phyloP scores from a whole-genome alignment of 2,888 invertebrate genomes.

The Pseudococcus viburni region DNA sequence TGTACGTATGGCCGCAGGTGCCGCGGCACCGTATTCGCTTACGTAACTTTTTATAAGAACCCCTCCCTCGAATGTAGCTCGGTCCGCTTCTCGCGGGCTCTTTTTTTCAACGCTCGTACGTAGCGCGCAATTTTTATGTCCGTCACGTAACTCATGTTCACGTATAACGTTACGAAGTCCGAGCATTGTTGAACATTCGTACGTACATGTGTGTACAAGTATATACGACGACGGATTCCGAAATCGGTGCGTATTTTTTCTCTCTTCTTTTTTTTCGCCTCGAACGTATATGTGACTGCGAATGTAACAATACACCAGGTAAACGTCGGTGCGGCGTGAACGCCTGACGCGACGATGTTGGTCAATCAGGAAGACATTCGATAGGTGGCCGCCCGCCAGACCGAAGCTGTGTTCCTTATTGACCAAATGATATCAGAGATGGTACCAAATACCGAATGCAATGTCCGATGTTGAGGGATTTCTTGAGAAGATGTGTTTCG shows the following conservation, averaged over 20 bases:
- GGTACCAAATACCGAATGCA: neutral
- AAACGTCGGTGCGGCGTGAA: neutral
- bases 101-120: neutral
- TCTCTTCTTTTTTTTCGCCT: neutral
- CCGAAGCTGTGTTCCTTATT: neutral
- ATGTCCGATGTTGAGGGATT: neutral
- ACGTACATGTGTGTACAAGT: neutral
- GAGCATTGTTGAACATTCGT: constrained; percentile 30
- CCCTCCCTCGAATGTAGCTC: neutral
- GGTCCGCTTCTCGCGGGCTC: neutral
- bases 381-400: neutral
- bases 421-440: neutral
- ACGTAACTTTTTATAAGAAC: neutral
- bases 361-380: constrained; percentile 40
- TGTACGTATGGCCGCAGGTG: constrained; percentile 13
- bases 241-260: neutral
- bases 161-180: constrained; percentile 40
- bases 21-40: constrained; percentile 3
- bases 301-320: constrained; percentile 12
- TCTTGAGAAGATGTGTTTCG: neutral
- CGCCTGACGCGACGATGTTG: neutral
- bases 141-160: constrained; percentile 23
- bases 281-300: neutral
- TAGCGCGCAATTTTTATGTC: constrained; percentile 39
- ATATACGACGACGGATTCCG: constrained; percentile 28